Base-by-base conservation (phyloP, 2,888 invertebrate species). In the Laspeyria flexula region DNA sequence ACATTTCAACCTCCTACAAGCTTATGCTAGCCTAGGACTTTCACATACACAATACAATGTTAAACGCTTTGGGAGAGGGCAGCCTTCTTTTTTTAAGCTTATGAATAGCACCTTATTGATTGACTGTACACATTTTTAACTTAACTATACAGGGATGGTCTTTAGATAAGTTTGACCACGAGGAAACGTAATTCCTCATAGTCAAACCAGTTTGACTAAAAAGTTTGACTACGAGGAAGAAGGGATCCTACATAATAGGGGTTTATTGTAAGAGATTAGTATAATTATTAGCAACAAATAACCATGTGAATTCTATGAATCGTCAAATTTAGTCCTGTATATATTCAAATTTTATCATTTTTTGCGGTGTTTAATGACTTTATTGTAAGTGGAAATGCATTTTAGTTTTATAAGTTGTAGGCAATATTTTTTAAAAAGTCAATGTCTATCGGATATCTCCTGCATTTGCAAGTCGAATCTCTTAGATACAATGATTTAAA, bases 381-480 rank as follows among this genome's bases (percentile, higher is more conserved):
- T 84, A 83, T 81, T 83, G 65, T 90, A 90, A 90, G 90, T 84
- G 87, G 74, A 89, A 89, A 88, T 86, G 91, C 91, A 90, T 92
- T 91, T 91, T 92, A 91, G 91, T 90, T 92, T 85, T 85, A 83
- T 90, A 91, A 89, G 90, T 90, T 88, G 85, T 91, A 91, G 92
- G 89, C 85, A 89, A 91, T 91, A 90, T 88, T 88, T 88, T n/a
- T 89, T 82, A 87, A 88, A 88, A 75, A 79, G 84, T 90, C 87
- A 86, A n/a, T 89, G 85, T 90, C 86, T 90, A 90, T 86, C 70
- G 68, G 89, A 89, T 83, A 82, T 83, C 85, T n/a, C n/a, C n/a
- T 86, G 87, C 83, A 74, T 74, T 85, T 71, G 83, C 77, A 87
- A 84, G 87, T 84, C 79, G 90, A 92, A 91, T 92, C 90, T 91